Evolutionary conservation across 2,113 vertebrate genomes (phyloP).

Genomic region (Dryoscopus gambensis): DNA sequence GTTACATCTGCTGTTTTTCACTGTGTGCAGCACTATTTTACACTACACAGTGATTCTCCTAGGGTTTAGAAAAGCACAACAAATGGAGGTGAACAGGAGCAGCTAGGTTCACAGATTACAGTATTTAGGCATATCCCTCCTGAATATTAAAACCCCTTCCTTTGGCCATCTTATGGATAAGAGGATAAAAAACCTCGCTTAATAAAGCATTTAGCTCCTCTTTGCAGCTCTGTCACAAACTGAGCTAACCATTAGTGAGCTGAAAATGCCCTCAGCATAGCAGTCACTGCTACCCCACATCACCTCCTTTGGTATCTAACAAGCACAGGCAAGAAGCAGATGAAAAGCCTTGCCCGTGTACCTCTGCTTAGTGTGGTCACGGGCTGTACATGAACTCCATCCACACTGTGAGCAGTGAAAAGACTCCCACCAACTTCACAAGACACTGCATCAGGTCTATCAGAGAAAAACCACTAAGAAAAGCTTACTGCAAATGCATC

Average conservation of each 20-base stretch:
- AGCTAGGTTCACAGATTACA: slow-evolving; percentile 8
- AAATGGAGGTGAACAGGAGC: slow-evolving; percentile 34
- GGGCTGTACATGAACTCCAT: not conserved
- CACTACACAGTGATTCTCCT: not conserved
- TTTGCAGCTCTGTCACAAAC: slow-evolving; percentile 36
- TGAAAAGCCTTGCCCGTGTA: not conserved
- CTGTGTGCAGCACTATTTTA: slow-evolving; percentile 5
- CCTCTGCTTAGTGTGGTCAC: not conserved
- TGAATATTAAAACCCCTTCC: slow-evolving; percentile 40
- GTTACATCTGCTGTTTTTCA: slow-evolving; percentile 37
- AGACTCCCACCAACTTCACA: slow-evolving; percentile 2
- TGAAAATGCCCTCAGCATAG: not conserved
- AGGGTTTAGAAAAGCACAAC: slow-evolving; percentile 28
- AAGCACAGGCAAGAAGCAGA: not conserved
- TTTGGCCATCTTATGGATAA: not conserved
- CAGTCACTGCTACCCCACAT: not conserved
- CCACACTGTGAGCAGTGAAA: not conserved
- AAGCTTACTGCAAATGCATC: slow-evolving; percentile 33
- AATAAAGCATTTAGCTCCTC: slow-evolving; percentile 4
- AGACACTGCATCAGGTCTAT: not conserved
- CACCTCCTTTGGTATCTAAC: slow-evolving; percentile 19
- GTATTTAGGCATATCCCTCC: not conserved
- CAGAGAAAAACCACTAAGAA: slow-evolving; percentile 11
- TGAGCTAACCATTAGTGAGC: not conserved
- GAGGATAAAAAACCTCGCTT: not conserved